Conservation (phyloP, 2,113 vertebrate species). For the Camelus dromedarius region DNA sequence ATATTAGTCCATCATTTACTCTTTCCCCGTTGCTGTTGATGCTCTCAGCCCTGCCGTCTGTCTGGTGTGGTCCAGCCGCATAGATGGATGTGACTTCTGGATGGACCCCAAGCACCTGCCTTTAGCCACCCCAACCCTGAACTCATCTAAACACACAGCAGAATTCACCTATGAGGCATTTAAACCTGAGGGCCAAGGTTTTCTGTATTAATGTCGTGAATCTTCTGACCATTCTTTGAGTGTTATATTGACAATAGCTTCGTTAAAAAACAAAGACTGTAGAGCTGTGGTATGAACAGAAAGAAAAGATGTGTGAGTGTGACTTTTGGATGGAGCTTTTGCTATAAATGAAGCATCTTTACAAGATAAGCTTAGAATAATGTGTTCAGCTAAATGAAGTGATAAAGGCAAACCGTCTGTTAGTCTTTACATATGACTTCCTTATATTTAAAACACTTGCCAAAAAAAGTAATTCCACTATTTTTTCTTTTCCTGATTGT, state of each 20-base stretch:
- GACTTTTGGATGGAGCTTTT: conserved; percentile 43
- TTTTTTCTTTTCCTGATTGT: background rate
- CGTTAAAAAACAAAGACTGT: conserved; percentile 49
- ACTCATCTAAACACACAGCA: background rate
- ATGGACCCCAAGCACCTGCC: background rate
- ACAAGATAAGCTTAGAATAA: conserved; percentile 36
- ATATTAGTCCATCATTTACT: background rate
- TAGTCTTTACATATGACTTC: conserved; percentile 3
- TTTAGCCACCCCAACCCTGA: background rate
- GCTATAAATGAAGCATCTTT: conserved; percentile 44
- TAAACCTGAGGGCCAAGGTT: background rate
- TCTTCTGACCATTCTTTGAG: background rate
- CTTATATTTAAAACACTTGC: conserved; percentile 40
- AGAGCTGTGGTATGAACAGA: background rate
- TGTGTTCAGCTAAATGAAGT: conserved; percentile 27
- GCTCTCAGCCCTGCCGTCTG: background rate
- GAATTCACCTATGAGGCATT: background rate
- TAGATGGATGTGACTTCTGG: background rate
- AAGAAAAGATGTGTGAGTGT: conserved; percentile 42
- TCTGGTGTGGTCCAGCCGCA: background rate
- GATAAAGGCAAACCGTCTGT: background rate
- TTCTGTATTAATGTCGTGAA: background rate
- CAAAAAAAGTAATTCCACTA: background rate
- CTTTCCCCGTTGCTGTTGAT: background rate
- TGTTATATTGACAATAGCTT: conserved; percentile 7